Percentiles rank a stretch among this genome's conserved stretches.
Evolutionary conservation across 1,140 invertebrate genomes (phyloP).

Genomic region (Microplitis mediator): DNA sequence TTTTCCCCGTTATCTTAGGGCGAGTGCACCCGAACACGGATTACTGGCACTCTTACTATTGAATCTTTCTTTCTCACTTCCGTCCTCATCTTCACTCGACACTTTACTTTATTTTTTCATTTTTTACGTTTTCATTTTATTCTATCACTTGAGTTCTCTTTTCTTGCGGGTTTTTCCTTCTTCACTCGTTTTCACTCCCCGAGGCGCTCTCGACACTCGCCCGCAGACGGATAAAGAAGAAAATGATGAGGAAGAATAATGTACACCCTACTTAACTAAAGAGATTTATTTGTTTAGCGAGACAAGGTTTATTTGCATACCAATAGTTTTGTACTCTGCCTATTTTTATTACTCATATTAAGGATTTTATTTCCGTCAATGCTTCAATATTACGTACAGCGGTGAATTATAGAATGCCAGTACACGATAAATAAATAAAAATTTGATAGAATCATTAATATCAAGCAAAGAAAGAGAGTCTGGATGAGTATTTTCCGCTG

Average conservation of each 20-base stretch:
- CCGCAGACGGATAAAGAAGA: slow-evolving; percentile 11
- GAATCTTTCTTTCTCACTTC: slow-evolving; percentile 23
- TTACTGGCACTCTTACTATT: slow-evolving; percentile 38
- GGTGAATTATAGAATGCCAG: slow-evolving; percentile 7
- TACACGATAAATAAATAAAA: no score
- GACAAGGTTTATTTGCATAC: not conserved
- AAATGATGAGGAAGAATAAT: slow-evolving; percentile 25
- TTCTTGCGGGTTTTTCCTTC: not conserved
- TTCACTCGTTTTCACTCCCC: not conserved
- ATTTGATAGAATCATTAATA: not conserved
- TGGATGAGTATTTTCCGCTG: not conserved
- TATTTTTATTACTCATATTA: no score
- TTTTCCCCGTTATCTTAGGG: slow-evolving; percentile 41
- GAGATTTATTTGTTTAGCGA: slow-evolving; percentile 33
- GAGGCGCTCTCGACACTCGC: not conserved
- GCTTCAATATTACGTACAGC: slow-evolving; percentile 20
- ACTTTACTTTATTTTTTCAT: not conserved
- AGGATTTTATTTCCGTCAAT: no score
- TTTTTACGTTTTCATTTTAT: slow-evolving; percentile 20
- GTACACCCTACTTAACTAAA: not conserved
- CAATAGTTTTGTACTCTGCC: no score
- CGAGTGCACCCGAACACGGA: slow-evolving; percentile 45
- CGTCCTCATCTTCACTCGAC: slow-evolving; percentile 1
- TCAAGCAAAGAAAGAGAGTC: not conserved
- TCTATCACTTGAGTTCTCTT: slow-evolving; percentile 2